Evolutionary conservation across 2,797 vertebrate genomes (phyloP), one percentile per base, ranked within the genome.

Genomic region (Falco concolor): DNA sequence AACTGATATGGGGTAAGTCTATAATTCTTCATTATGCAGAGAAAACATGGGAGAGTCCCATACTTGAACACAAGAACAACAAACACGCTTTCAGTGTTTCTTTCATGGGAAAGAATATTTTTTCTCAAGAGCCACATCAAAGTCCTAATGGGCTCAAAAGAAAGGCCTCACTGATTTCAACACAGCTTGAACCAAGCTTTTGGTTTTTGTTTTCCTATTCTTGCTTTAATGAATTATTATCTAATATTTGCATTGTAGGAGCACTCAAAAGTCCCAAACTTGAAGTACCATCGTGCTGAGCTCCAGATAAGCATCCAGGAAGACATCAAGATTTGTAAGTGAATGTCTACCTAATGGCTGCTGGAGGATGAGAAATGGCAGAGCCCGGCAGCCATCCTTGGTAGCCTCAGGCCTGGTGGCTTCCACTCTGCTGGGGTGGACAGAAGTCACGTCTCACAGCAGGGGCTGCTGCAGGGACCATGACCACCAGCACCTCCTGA

Each of bases 341-440:
- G 12, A 67, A 25, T 3, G 8, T 24, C 32, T 10, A 57, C 21
- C n/a, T 15, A 19, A 8, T 16, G 50, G 22, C 8, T 68, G 57
- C 44, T 64, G 90, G 19, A 88, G 32, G 12, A 18, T 75, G 42
- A 15, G 65, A n/a, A 74, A 47, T 0, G 1, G 13, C 65, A 84
- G n/a, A 77, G 42, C 9, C 53, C n/a, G 20, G 27, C 1, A 2
- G 32, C 30, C 17, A 1, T 23, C 14, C 42, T 40, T 14, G 0
- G 14, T 23, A 10, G n/a, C 30, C 44, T 75, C 12, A 2, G 38
- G 8, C 19, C 63, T 73, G 15, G 32, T 22, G 52, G 22, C 23
- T 91, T 27, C 42, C 12, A 12, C 28, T 50, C 34, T 40, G 14
- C 49, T 2, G 3, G 13, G 42, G 40, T 11, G 60, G 42, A 38